Evolutionary conservation across 2,113 vertebrate species (phyloP), one percentile per base, ranked within the genome.

Genomic region (Gymnarchus niloticus): DNA sequence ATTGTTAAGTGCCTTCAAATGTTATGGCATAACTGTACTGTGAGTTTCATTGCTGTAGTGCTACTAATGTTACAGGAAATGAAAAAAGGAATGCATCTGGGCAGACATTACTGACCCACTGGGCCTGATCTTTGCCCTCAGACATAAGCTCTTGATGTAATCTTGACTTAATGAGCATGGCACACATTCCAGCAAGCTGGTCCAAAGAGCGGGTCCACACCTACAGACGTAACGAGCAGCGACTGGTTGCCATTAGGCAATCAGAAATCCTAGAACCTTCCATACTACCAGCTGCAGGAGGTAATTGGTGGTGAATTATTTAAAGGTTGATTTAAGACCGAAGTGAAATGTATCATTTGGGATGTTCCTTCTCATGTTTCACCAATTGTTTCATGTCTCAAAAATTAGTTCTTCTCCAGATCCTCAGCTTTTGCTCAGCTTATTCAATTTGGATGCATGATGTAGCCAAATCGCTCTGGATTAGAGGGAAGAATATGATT

Each of bases 301-400:
- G 46, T 89, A 87, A 87, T 86, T 69, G 82, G 87, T 56, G 52
- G 56, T 88, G 65, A 88, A 89, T 89, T 84, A 87, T 88, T 87
- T 83, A 89, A 87, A 69, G 54, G 85, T 78, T 86, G 88, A 80
- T 86, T 84, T 89, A 86, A 86, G 73, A 65, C 78, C 59, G 69
- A 77, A 83, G 44, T 59, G 51, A 56, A 82, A 81, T 85, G 82
- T 61, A 86, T 51, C 56, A 76, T 84, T 61, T 25, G 85, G 81
- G 81, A 78, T 49, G 52, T 73, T 48, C 73, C 12, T 69, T 56
- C 10, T 51, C 12, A 37, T 78, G 65, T 77, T 87, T 57, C 61
- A 28, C 49, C 25, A 76, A 83, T 84, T 86, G 65, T 73, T 84
- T 83, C 82, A 78, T 77, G 81, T 51, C 56, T 77, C 48, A 46